Conservation (phyloP, 2,113 vertebrate species). For the Dicrurus megarhynchus region DNA sequence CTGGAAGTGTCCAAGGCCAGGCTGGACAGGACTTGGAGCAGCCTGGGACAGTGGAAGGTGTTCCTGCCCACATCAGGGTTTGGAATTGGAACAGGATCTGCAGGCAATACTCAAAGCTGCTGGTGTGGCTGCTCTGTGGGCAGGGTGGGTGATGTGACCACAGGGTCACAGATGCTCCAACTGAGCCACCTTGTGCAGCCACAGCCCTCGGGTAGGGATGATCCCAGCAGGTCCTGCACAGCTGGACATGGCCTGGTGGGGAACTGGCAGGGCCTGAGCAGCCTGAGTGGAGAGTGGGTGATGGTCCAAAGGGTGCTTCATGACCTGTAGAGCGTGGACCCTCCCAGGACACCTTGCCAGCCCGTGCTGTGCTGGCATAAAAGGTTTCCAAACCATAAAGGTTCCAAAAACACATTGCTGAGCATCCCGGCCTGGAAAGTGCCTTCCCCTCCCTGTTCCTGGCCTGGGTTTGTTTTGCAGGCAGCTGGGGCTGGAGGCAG, state of each 20-base stretch:
- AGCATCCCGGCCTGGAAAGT: not conserved
- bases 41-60: not conserved
- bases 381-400: not conserved
- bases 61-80: fast-evolving
- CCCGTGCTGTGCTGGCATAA: not conserved
- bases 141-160: not conserved
- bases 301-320: not conserved
- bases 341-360: not conserved
- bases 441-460: not conserved
- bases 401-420: not conserved
- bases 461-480: not conserved
- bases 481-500: not conserved
- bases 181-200: not conserved
- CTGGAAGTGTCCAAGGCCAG: not conserved
- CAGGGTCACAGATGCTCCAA: not conserved
- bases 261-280: not conserved
- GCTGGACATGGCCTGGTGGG: not conserved
- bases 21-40: not conserved
- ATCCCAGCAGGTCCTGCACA: not conserved
- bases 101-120: not conserved
- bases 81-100: not conserved
- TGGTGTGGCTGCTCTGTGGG: not conserved
- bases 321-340: not conserved
- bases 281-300: not conserved
- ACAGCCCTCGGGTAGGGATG: not conserved